Percentiles rank a stretch among this genome's conserved stretches.
These are phyloP conservation scores for Pteronotus mesoamericanus DNA, from an alignment of 2,797 vertebrate species.

Conservation along the genomic window DNA sequence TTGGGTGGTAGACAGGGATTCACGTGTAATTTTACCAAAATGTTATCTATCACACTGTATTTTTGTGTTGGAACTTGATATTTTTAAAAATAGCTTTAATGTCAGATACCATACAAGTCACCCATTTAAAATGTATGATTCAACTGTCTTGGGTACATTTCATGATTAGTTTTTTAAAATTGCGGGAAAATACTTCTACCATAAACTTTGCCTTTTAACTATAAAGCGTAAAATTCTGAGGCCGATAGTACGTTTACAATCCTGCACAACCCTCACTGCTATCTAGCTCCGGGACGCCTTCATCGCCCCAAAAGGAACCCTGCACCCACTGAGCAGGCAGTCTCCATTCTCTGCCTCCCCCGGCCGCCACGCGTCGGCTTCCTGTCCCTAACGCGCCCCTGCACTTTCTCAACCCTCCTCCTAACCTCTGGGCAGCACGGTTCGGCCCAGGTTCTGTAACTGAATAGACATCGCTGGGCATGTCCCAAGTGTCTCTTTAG, in stretches of 20 bases:
- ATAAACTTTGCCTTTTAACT: not conserved
- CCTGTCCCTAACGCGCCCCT: not conserved
- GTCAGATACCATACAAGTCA: not conserved
- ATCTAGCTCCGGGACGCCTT: not conserved
- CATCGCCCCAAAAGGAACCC: not conserved
- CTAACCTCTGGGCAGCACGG: not conserved
- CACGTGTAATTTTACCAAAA: not conserved
- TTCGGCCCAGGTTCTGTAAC: not conserved
- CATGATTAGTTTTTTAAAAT: not conserved
- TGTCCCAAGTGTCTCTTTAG: not conserved
- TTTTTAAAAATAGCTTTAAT: not conserved
- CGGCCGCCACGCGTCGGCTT: not conserved
- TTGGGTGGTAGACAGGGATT: not conserved
- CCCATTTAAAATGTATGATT: not conserved
- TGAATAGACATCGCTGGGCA: too few species aligned
- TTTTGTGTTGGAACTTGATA: not conserved
- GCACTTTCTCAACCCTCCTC: not conserved
- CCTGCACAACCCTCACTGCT: not conserved
- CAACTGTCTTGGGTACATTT: not conserved
- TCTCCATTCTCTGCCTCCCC: too few species aligned
- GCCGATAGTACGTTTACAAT: not conserved
- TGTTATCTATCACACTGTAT: not conserved
- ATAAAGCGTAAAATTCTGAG: not conserved
- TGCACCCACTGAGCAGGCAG: not conserved
- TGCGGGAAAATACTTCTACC: not conserved